Percentiles rank a stretch among this genome's conserved stretches.
Evolutionary conservation across 2,113 vertebrate species (phyloP).

Genomic region (Alectura lathami): DNA sequence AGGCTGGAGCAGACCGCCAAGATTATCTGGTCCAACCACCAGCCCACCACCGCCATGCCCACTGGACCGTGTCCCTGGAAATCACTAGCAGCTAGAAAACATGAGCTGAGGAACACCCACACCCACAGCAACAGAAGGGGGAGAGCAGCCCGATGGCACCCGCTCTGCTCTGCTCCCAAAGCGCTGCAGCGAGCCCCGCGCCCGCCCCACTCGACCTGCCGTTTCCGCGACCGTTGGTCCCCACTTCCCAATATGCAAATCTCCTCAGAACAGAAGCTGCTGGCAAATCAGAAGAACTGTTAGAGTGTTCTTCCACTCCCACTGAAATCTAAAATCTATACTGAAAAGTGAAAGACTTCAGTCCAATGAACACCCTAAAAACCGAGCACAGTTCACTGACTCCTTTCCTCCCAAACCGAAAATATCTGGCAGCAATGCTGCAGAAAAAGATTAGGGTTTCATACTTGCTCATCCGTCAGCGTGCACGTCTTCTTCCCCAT

Average conservation of each 20-base stretch:
- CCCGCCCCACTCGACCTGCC: background rate
- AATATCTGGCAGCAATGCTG: background rate
- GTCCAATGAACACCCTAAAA: background rate
- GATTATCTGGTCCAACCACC: too few species aligned
- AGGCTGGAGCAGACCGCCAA: too few species aligned
- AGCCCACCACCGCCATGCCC: too few species aligned
- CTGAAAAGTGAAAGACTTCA: background rate
- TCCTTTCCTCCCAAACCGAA: background rate
- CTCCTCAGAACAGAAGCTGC: background rate
- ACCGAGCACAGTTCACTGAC: background rate
- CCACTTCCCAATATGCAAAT: background rate
- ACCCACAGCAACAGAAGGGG: background rate
- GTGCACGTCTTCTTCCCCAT: background rate
- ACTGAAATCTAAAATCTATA: background rate
- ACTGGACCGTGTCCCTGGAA: too few species aligned
- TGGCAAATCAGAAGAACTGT: background rate
- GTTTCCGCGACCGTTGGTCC: background rate
- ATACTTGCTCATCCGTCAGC: background rate
- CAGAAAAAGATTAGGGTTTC: background rate
- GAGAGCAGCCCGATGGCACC: background rate
- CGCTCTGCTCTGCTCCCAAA: background rate
- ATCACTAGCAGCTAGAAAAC: background rate
- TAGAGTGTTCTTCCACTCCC: background rate
- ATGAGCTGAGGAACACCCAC: background rate
- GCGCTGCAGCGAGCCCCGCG: background rate